Conservation (phyloP, 2,888 invertebrate genomes). For the Eudemis profundana region DNA sequence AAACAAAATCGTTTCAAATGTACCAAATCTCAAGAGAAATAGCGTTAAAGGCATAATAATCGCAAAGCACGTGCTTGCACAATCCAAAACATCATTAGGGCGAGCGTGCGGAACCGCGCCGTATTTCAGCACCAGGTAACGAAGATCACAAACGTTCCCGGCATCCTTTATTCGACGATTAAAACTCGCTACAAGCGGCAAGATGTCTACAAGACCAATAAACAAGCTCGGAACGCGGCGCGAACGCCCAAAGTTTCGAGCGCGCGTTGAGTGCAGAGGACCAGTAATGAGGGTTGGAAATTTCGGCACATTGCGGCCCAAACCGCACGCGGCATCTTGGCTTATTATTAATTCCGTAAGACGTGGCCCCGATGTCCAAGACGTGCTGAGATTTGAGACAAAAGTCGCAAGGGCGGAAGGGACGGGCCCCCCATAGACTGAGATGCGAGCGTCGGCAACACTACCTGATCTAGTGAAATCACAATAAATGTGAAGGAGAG, state of each 20-base stretch:
- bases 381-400: constrained; percentile 85
- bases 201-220: constrained; percentile 80
- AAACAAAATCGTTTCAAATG: constrained; percentile 1
- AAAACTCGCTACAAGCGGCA: constrained; percentile 76
- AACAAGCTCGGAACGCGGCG: constrained; percentile 79
- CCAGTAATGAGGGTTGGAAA: constrained; percentile 84
- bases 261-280: constrained; percentile 82
- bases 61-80: constrained; percentile 14
- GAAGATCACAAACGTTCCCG: constrained; percentile 63
- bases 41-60: constrained; percentile 12
- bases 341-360: constrained; percentile 86
- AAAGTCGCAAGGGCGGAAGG: constrained; percentile 83
- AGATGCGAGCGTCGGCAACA: too few species aligned
- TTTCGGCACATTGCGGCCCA: constrained; percentile 82
- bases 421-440: constrained; percentile 55
- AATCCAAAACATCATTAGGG: constrained; percentile 33
- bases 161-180: constrained; percentile 80
- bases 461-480: too few species aligned
- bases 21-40: background rate
- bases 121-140: constrained; percentile 43
- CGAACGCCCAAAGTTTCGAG: constrained; percentile 77
- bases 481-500: too few species aligned
- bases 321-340: constrained; percentile 83
- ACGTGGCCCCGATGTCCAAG: constrained; percentile 86
- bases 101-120: constrained; percentile 29